Evolutionary conservation across 2,113 vertebrate species (phyloP), one percentile per base, ranked within the genome.

Genomic region (Charadrius vociferus): DNA sequence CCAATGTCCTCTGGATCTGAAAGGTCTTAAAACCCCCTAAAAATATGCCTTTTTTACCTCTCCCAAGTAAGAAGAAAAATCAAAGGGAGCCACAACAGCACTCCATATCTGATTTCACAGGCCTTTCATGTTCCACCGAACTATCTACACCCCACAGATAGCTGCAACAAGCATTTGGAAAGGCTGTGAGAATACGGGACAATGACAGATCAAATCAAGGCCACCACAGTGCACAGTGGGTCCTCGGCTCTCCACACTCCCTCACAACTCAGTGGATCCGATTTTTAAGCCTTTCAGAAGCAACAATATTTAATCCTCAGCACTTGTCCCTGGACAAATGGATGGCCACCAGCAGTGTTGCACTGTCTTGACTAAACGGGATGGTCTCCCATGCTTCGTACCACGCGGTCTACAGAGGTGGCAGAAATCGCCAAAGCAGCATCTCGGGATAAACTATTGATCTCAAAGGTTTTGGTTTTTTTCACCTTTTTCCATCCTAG

Each of bases 51-150:
- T 95, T 93, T 86, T 82, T 92, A 85, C 88, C 85, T 93, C 95
- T 95, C 88, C 80, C 94, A 84, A 92, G 88, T 1, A 71, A 72
- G 56, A 43, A 65, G 68, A 71, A 41, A 90, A 95, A 93, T 92
- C 94, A 97, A 96, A 97, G 90, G 34, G 55, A 95, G 43, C 92
- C 88, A 91, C 88, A 81, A 78, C 83, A 92, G 58, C n/a, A 8
- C 61, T 92, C 52, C 45, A 37, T 93, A 95, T 97, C 95, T 97
- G 96, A 97, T 96, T 93, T 92, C 95, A 94, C 6, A 14, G n/a
- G 61, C 59, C 95, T 97, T 96, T 97, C 92, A 95, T 97, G 87
- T 96, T 82, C 45, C 87, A 73, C 84, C 43, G 73, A 82, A 80
- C 75, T 36, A 93, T n/a, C 92, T 63, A 22, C 81, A 90, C 87